Conservation (phyloP, 2,113 vertebrate genomes). For the Myrmophylax atrothorax region DNA sequence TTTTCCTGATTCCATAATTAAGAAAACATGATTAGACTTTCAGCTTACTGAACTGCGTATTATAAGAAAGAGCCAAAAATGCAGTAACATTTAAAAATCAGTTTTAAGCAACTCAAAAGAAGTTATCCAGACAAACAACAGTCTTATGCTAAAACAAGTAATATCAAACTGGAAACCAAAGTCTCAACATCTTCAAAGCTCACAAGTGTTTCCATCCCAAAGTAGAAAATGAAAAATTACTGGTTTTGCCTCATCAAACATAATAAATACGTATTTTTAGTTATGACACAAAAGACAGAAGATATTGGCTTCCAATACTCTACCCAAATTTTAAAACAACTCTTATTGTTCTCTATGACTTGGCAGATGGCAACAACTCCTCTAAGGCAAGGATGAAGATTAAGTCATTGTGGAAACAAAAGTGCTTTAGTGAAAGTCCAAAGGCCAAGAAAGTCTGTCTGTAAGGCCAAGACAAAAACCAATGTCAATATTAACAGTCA, state of each 20-base stretch:
- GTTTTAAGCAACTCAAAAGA: neutral
- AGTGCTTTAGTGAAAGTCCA: neutral
- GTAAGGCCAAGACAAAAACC: conserved; percentile 11
- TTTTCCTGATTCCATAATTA: neutral
- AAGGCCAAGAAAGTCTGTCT: neutral
- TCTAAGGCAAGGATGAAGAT: conserved; percentile 17
- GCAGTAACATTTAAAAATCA: neutral
- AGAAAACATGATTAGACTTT: conserved; percentile 6
- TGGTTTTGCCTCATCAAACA: neutral
- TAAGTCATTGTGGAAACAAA: neutral
- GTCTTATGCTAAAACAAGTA: neutral
- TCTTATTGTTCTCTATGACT: neutral
- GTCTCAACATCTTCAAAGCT: neutral
- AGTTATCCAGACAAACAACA: neutral
- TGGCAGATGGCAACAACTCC: neutral
- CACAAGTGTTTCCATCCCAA: neutral
- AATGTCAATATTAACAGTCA: neutral
- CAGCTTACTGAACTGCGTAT: neutral
- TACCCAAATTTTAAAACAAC: neutral
- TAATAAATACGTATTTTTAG: neutral
- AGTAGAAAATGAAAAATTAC: neutral
- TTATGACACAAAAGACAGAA: neutral
- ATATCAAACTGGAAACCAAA: neutral
- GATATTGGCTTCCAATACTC: neutral
- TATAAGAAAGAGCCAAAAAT: neutral